Conservation (phyloP, 1,140 invertebrate species). For the Meloidogyne exigua region DNA sequence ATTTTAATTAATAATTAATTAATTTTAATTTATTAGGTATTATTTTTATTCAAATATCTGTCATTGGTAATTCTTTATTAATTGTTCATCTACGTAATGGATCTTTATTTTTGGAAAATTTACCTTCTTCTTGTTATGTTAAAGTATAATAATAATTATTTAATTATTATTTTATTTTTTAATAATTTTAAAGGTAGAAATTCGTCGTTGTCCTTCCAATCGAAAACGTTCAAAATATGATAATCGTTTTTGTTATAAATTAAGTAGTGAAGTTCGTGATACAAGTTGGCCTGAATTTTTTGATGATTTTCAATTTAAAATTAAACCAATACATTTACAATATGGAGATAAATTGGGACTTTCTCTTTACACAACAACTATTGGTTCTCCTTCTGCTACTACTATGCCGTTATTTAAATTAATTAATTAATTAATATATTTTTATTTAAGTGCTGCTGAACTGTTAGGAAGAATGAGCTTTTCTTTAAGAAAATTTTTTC, state of each 20-base stretch:
- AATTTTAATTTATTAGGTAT: constrained; percentile 29
- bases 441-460: constrained; percentile 29
- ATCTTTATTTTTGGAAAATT: constrained; percentile 35
- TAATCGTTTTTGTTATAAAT: constrained; percentile 3
- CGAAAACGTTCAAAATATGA: constrained; percentile 39
- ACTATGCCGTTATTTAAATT: background rate
- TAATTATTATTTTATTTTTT: background rate
- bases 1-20: constrained; percentile 22
- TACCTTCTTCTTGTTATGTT: constrained; percentile 33
- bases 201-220: constrained; percentile 16
- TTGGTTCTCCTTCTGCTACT: background rate
- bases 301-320: constrained; percentile 30
- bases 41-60: constrained; percentile 32
- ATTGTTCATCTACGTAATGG: constrained; percentile 27
- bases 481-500: constrained; percentile 31
- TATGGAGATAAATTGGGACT: constrained; percentile 29
- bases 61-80: constrained; percentile 22
- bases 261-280: constrained; percentile 23
- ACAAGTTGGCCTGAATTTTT: constrained; percentile 37
- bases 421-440: background rate
- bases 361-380: constrained; percentile 26
- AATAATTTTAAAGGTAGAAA: constrained; percentile 19
- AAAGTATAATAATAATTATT: constrained; percentile 7
- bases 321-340: constrained; percentile 23
- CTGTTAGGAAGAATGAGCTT: constrained; percentile 37